Base-by-base conservation (phyloP, 2,797 vertebrate genomes). In the Syncerus caffer region DNA sequence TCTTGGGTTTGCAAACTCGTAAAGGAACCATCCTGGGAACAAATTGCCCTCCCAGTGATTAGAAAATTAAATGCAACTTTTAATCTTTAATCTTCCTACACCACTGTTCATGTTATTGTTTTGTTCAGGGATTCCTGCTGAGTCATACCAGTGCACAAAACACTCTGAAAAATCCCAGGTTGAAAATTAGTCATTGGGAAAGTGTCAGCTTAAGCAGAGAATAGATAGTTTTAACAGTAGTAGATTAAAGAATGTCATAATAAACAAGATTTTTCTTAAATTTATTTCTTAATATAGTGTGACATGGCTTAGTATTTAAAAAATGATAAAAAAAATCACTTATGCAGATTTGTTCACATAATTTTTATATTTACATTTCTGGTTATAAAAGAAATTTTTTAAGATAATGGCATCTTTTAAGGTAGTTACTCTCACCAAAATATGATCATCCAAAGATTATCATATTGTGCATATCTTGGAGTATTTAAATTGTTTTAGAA, bases 51-150 rank as follows among this genome's bases (percentile, higher is more conserved):
- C 94, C 95, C 91, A 98, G 86, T 71, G 92, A 96, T 96, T 85
- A 97, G 96, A 97, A 98, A 98, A 98, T 97, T 97, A 97, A 97
- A 94, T 97, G 21, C 34, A 97, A 90, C 71, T 98, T 98, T 96
- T 93, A 98, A 96, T 97, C 95, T 97, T 89, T 93, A 94, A 97
- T 96, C 78, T 82, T 97, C 95, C 38, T 19, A 64, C 23, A 89
- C 15, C 31, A 55, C 16, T 85, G n/a, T 58, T 94, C 82, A 58
- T 82, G 17, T 95, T 97, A 98, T 97, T 94, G 82, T 17, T 85
- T 88, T 97, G 76, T 91, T 97, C 93, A 96, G 51, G 71, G 92
- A 83, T 88, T 55, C 89, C 93, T 97, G 90, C 93, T 96, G 96
- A 91, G 96, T 38, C 71, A 11, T 87, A 60, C 58, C 83, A 57